Conservation (phyloP, 2,888 invertebrate genomes). For the Rhamphomyia laevipes region DNA sequence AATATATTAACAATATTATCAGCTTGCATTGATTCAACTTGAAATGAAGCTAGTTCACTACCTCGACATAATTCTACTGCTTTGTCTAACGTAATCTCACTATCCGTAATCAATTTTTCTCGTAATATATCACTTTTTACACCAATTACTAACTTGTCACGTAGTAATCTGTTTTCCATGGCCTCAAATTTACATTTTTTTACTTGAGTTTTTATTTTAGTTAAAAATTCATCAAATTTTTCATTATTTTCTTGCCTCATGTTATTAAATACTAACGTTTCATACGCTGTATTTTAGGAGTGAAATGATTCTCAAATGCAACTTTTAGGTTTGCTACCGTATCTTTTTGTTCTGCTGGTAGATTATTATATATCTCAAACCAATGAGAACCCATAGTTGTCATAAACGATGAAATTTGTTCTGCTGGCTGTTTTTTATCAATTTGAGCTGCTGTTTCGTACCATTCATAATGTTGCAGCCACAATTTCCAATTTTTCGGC, state of each 20-base stretch:
- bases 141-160: conserved; percentile 4
- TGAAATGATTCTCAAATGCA: conserved; percentile 1
- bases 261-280: conserved; percentile 4
- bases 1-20: no score
- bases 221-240: conserved; percentile 7
- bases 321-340: conserved; percentile 1
- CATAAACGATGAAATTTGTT: not conserved
- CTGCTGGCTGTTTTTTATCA: not conserved
- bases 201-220: conserved; percentile 5
- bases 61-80: conserved; percentile 5
- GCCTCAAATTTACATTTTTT: conserved; percentile 7
- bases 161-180: conserved; percentile 4
- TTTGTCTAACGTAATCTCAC: conserved; percentile 5
- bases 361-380: not conserved
- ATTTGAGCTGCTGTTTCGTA: not conserved
- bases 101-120: not conserved
- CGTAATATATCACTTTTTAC: conserved; percentile 2
- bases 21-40: no score
- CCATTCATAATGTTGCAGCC: conserved; percentile 4
- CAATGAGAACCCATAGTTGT: no score
- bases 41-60: not conserved
- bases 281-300: conserved; percentile 4
- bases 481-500: not conserved
- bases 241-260: conserved; percentile 3
- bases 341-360: conserved; percentile 3